Percentiles rank a stretch among this genome's conserved stretches.
Evolutionary conservation across 1,140 invertebrate species (phyloP).

Genomic region (Neodiprion fabricii): DNA sequence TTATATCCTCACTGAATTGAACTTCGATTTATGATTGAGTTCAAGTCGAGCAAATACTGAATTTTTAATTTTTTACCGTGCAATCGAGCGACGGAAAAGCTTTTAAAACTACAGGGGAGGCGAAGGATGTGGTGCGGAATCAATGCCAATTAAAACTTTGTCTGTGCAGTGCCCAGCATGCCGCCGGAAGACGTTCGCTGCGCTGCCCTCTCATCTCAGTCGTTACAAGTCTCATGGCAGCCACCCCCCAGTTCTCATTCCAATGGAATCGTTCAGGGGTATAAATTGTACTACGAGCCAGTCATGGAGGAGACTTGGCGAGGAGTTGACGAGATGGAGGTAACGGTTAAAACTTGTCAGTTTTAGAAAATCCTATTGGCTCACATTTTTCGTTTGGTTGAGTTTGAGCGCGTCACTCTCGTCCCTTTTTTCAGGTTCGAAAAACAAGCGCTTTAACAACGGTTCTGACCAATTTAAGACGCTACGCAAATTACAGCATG

Average conservation of each 20-base stretch:
- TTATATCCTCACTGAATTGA: too few relatives aligned
- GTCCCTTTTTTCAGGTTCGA: slow-evolving; percentile 44
- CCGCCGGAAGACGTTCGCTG: slow-evolving; percentile 78
- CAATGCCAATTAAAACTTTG: too few relatives aligned
- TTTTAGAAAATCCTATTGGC: background rate
- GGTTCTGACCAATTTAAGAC: slow-evolving; percentile 72
- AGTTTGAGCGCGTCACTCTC: background rate
- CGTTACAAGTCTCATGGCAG: slow-evolving; percentile 83
- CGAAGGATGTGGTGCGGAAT: too few relatives aligned
- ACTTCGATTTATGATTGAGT: too few relatives aligned
- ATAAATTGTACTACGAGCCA: slow-evolving; percentile 78
- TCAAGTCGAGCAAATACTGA: too few relatives aligned
- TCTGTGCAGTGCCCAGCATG: slow-evolving; percentile 70
- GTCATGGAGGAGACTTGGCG: slow-evolving; percentile 67
- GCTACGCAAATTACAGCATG: slow-evolving; percentile 87
- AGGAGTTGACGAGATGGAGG: slow-evolving; percentile 69
- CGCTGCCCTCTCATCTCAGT: slow-evolving; percentile 74
- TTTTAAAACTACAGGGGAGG: too few relatives aligned
- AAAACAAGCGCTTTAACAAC: slow-evolving; percentile 74
- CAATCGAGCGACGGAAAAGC: too few relatives aligned
- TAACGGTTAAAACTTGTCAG: slow-evolving; percentile 33
- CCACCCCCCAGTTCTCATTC: slow-evolving; percentile 77
- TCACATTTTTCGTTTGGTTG: background rate
- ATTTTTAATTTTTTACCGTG: too few relatives aligned
- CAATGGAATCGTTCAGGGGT: slow-evolving; percentile 84